Evolutionary conservation across 2,888 invertebrate species (phyloP), one percentile per base, ranked within the genome.

Genomic region (Spodoptera littoralis): DNA sequence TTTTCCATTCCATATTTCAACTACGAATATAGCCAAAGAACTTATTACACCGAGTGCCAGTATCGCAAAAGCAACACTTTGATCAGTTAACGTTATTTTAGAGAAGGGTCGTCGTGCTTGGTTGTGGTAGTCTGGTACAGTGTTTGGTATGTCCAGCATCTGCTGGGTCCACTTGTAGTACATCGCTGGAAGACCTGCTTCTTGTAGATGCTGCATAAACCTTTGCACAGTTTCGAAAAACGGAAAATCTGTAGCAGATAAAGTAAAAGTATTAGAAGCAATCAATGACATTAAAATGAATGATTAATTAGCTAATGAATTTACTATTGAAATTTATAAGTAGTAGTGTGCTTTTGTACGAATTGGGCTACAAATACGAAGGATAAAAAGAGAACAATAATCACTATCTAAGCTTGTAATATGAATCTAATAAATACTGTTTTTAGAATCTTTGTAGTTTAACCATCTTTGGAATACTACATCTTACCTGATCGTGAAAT

Each of bases 91-190:
- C 0, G 48, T 63, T 11, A 86, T 77, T 43, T 74, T 75, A 1
- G 62, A 44, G 46, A 74, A 80, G 0, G 82, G 80, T 0, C 90
- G 80, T 0, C 90, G 76, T 0, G 86, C 79, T 48, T 82, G 79
- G 0, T 80, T 72, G 0, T 55, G 68, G 1, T 56, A 53, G 11
- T 65, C 71, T 0, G 77, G 62, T 18, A 68, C 56, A 0, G 52
- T 27, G n/a, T 76, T 73, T 1, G 77, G 63, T 1, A 86, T 58
- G 1, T 74, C 74, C 3, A 86, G 73, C 11, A 84, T 77, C 45
- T 76, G 73, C 13, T 79, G 75, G 0, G 89, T 88, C 89, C 88
- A 89, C 6, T 63, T 70, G 69, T 90, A 87, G 73, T 90, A 90
- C 44, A 71, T 77, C 0, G 67, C 41, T 0, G 90, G 86, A 1